Base-by-base conservation (phyloP, 2,888 invertebrate genomes). In the Orthosia gothica region DNA sequence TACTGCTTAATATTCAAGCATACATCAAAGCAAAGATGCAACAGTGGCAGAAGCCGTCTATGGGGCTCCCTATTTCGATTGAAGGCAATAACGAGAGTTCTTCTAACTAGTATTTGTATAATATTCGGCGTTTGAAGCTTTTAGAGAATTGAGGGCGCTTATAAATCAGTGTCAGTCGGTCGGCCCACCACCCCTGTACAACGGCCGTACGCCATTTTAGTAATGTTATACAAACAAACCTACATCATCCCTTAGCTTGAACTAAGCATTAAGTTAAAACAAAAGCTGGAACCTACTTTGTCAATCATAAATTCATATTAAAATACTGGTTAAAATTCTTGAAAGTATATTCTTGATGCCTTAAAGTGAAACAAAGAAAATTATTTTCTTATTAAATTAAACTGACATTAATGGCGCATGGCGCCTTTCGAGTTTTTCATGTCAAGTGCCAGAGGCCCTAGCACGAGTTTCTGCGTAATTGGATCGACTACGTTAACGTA, bases 111-210 rank as follows among this genome's bases (percentile, higher is more conserved):
- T 20, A 50, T 70, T 55, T 20, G 55, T 45, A 57, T 49, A 49
- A 12, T 74, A 70, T 64, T 86, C 70, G 68, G 81, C 73, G 70
- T 78, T 86, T 76, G 80, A 82, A 84, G 87, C 81, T 79, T 81
- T 85, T 87, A 88, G 71, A 74, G 85, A 87, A 89, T 84, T 77
- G 79, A 66, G 84, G 84, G 81, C 73, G 79, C 80, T 75, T 87
- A 88, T 89, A 89, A 89, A 90, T 90, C 88, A 86, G 81, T 73
- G 84, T 82, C 83, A 64, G 74, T 49, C 74, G 70, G 82, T 79
- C 82, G 71, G 74, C 52, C 72, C 40, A 61, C 54, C 75, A 55
- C 58, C 71, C 68, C 62, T 57, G 55, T 49, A 62, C 57, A 65
- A 73, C 65, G 69, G 64, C 69, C 71, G 66, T 75, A 67, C 64